Conservation (phyloP, 1,140 invertebrate species). For the Phocides pigmalion region DNA sequence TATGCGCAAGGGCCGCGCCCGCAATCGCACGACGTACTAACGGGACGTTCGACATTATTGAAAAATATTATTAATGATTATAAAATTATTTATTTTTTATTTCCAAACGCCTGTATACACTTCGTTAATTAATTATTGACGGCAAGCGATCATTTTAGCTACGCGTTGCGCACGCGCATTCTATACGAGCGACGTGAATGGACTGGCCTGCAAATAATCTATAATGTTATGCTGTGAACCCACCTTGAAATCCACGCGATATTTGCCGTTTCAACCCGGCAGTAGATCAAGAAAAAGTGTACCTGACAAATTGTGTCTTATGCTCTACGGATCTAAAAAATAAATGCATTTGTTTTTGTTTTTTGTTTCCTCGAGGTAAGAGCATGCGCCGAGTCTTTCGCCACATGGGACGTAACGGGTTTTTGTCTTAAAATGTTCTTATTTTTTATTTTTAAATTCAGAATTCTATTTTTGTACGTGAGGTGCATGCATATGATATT, state of each 20-base stretch:
- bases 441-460: too few relatives aligned
- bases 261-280: neutral
- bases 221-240: neutral
- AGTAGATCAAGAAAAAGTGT: too few relatives aligned
- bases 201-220: neutral
- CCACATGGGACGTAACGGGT: too few relatives aligned
- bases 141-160: slow-evolving; percentile 32
- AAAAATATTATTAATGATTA: slow-evolving; percentile 16
- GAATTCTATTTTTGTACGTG: too few relatives aligned
- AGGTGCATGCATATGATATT: too few relatives aligned
- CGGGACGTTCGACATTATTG: slow-evolving; percentile 61
- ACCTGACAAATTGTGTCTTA: too few relatives aligned
- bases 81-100: slow-evolving; percentile 19
- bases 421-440: too few relatives aligned
- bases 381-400: too few relatives aligned
- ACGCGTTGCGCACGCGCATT: slow-evolving; percentile 44
- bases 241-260: neutral
- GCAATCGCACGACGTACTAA: slow-evolving; percentile 68
- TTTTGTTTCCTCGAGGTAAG: too few relatives aligned
- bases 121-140: slow-evolving; percentile 20
- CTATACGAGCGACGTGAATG: slow-evolving; percentile 14
- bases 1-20: slow-evolving; percentile 59
- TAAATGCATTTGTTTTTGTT: too few relatives aligned
- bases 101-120: slow-evolving; percentile 25
- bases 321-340: too few relatives aligned